Evolutionary conservation across 2,888 invertebrate genomes (phyloP), one percentile per base, ranked within the genome.

Genomic region (Hirtodrosophila duncani): DNA sequence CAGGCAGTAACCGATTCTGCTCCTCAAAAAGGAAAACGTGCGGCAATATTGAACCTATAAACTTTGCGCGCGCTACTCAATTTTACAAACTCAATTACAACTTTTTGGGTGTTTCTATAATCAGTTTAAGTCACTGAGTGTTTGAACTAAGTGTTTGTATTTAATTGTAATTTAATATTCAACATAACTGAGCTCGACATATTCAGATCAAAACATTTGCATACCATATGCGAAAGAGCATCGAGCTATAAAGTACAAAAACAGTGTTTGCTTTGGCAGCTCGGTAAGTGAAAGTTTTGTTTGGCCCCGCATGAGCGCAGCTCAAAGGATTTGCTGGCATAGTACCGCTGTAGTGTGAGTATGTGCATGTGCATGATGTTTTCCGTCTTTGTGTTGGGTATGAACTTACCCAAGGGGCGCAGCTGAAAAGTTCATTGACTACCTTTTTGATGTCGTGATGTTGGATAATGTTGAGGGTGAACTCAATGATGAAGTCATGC

Each of bases 181-280:
- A n/a, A n/a, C n/a, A n/a, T n/a, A n/a, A n/a, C n/a, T n/a, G n/a
- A n/a, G n/a, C n/a, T n/a, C n/a, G n/a, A n/a, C n/a, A n/a, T n/a
- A n/a, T n/a, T n/a, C n/a, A n/a, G n/a, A n/a, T n/a, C n/a, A n/a
- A n/a, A n/a, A n/a, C n/a, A n/a, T n/a, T n/a, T n/a, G n/a, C n/a
- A 26, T 8, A 7, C 1, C 29, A 33, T 42, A 10, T 37, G 21
- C 14, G 26, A 17, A 26, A 38, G 51, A 69, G 63, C 67, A 74
- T 74, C 60, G 53, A 37, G 53, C 52, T 49, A 46, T 37, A 78
- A 53, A 70, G 52, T 56, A 59, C 63, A 70, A 62, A 62, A n/a
- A 16, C 3, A n/a, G 6, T 31, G 4, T 39, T 26, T 18, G 24
- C 21, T 36, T 34, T n/a, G 31, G 29, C 3, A 38, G 34, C 21